Base-by-base conservation (phyloP, 2,113 vertebrate genomes). In the Zapornia atra region DNA sequence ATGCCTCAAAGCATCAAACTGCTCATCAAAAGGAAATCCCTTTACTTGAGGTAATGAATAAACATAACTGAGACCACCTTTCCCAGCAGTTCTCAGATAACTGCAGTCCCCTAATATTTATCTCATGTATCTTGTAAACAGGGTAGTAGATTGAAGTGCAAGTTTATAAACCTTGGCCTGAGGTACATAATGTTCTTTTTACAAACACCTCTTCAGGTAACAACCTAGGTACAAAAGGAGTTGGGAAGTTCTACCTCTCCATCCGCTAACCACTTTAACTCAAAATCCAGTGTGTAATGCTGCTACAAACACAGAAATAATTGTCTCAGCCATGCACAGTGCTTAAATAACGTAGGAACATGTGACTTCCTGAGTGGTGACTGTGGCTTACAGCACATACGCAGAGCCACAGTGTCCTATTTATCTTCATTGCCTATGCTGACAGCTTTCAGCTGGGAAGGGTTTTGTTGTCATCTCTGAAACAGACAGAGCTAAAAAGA, bases 301-400 rank as follows among this genome's bases (percentile, higher is more conserved):
- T 96, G 84, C 95, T 95, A 96, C 50, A 90, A 90, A 86, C 85
- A 36, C 38, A 48, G 78, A 75, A 90, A 93, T 60, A 81, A 78
- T 64, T 5, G 29, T 33, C 83, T 92, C n/a, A 90, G 51, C 25
- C 14, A 94, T 93, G 38, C 34, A 53, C 56, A 6, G 75, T 93
- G 73, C 70, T 92, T 63, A 90, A 97, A 91, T 79, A 92, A 85
- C 0, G 73, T 70, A 79, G 31, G 57, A 94, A 76, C 94, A 34
- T 60, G 48, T 95, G 90, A 70, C 36, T 96, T 92, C 60, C 57
- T 26, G 38, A 65, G 56, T 22, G 69, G 56, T 44, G 57, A 42
- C 36, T 77, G 7, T 9, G 36, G 50, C 36, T 88, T 86, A 63
- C 12, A 77, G 94, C 92, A 66, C 69, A 63, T 51, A 65, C 15